Conservation (phyloP, 2,888 invertebrate genomes). For the Clanis bilineata region DNA sequence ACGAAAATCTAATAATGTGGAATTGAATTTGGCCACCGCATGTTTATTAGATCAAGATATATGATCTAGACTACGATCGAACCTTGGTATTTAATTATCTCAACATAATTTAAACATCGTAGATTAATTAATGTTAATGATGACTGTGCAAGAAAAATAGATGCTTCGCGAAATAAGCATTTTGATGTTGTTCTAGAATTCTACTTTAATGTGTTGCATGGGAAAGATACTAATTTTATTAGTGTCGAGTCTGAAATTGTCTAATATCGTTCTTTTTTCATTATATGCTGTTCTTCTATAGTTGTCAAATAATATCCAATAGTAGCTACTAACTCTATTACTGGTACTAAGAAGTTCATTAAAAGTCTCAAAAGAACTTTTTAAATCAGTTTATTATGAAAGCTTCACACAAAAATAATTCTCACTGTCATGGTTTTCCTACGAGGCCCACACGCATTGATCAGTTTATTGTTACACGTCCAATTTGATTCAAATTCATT, state of each 20-base stretch:
- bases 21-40: background rate
- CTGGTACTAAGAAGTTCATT: too few relatives aligned
- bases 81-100: background rate
- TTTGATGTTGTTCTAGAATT: background rate
- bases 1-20: background rate
- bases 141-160: background rate
- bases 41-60: background rate
- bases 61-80: background rate
- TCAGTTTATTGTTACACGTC: slow-evolving; percentile 6
- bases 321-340: too few relatives aligned
- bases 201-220: too few relatives aligned
- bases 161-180: background rate
- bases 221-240: too few relatives aligned
- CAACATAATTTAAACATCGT: background rate
- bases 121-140: background rate
- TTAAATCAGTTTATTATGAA: too few relatives aligned
- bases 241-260: too few relatives aligned
- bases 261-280: too few relatives aligned
- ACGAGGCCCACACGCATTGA: slow-evolving; percentile 1
- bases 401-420: too few relatives aligned
- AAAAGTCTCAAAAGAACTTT: too few relatives aligned
- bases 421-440: background rate
- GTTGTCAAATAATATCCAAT: too few relatives aligned
- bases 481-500: slow-evolving; percentile 9
- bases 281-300: too few relatives aligned